Base-by-base conservation (phyloP, 2,113 vertebrate species). In the Morone chrysops region DNA sequence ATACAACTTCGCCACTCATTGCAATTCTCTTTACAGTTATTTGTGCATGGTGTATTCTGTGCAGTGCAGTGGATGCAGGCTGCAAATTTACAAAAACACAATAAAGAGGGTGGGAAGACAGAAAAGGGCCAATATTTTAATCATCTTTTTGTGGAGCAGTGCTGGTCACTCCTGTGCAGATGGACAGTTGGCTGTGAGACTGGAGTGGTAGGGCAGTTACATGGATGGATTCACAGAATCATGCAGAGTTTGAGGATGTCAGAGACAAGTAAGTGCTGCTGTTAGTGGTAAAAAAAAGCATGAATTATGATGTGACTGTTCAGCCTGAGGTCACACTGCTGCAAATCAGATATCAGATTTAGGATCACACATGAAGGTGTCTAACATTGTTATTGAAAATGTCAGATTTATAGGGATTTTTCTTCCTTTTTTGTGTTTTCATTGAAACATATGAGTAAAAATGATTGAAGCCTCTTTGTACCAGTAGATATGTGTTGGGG, bases 141-240 rank as follows among this genome's bases (percentile, higher is more conserved):
- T 67, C 43, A 22, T 22, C 5, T 51, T 70, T 75, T 74, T 38
- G 50, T 65, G 61, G 70, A 43, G 36, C 59, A 12, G 25, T 47
- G 62, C 18, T 57, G 84, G 54, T 61, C 73, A 25, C 71, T 81
- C 74, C 54, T 72, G 72, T 56, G 79, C 79, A 84, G 75, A 82
- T 65, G 78, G 79, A 82, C 59, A 65, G 48, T 87, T 75, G 36
- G 62, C 81, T 65, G 82, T 67, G 77, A 68, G 16, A 53, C 20
- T 48, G 56, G n/a, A 73, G 56, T 50, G 22, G 67, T 11, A 5
- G 67, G 17, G 7, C 61, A 60, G 82, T 83, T 85, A 84, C 82
- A 87, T 77, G 75, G 82, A 73, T 68, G 82, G 45, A 69, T 83
- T 89, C 73, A 75, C 75, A 66, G 53, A 53, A 81, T 76, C 61